Evolutionary conservation across 2,888 invertebrate species (phyloP).

Genomic region (Acronicta psi): DNA sequence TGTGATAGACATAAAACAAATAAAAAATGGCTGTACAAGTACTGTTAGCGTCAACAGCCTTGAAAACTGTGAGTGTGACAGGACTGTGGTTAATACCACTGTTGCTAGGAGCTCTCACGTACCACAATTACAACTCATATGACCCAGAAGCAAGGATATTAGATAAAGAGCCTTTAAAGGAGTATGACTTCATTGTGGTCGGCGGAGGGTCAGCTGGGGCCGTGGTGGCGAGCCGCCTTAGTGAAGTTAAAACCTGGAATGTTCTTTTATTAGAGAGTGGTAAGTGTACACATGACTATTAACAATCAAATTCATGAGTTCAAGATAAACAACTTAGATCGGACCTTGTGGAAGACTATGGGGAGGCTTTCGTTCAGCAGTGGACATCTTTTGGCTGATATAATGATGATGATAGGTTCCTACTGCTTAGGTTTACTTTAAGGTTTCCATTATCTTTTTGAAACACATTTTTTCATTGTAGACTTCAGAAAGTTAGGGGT

Average conservation of each 20-base stretch:
- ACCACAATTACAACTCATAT: constrained; percentile 93
- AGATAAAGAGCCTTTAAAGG: constrained; percentile 91
- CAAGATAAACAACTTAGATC: no score
- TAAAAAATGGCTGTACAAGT: constrained; percentile 92
- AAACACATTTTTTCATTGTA: no score
- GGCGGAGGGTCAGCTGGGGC: constrained; percentile 97
- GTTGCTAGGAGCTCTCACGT: constrained; percentile 94
- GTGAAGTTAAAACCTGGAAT: constrained; percentile 93
- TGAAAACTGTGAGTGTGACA: constrained; percentile 93
- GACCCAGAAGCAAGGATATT: constrained; percentile 94
- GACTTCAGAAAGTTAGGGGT: no score
- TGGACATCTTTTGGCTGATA: no score
- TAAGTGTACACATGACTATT: constrained; percentile 60
- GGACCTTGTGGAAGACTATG: no score
- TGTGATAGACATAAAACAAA: constrained; percentile 57
- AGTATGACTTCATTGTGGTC: constrained; percentile 95
- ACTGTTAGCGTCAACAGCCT: constrained; percentile 93
- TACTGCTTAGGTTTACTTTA: no score
- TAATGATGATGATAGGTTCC: no score
- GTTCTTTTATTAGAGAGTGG: constrained; percentile 94
- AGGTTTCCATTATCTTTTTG: no score
- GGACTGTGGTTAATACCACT: constrained; percentile 96
- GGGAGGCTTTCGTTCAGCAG: no score
- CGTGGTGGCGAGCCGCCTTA: constrained; percentile 94
- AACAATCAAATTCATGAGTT: no score